phyloP scores from a whole-genome alignment of 2,888 invertebrate genomes.

The Aphidoletes aphidimyza region DNA sequence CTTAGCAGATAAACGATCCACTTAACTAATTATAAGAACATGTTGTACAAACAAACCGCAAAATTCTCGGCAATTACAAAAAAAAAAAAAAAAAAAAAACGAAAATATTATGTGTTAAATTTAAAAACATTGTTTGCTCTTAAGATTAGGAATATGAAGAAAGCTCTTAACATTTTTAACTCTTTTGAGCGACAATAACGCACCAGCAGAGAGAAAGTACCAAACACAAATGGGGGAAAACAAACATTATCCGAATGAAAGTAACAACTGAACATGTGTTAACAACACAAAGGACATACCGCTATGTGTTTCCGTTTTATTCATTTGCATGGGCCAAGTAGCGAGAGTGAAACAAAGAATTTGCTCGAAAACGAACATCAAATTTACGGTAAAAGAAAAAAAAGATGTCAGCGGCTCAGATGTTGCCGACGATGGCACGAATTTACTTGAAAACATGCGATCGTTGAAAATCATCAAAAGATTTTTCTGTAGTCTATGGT shows the following conservation, averaged over 20 bases:
- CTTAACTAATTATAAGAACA: background rate
- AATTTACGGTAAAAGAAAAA: background rate
- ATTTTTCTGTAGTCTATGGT: background rate
- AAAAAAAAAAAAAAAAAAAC: background rate
- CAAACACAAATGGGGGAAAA: constrained; percentile 3
- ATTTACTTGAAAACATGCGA: background rate
- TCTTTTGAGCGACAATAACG: constrained; percentile 3
- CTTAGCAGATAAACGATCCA: background rate
- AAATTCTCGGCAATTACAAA: background rate
- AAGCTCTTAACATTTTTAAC: background rate
- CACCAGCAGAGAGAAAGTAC: background rate
- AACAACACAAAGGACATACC: constrained; percentile 49
- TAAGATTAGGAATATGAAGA: too few species aligned
- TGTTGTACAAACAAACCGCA: constrained; percentile 42
- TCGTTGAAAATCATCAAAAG: background rate
- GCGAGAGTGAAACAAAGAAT: too few species aligned
- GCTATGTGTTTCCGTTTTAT: constrained; percentile 18
- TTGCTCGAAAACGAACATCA: background rate
- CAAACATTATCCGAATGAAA: too few species aligned
- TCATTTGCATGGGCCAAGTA: background rate
- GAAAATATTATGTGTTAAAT: constrained; percentile 11
- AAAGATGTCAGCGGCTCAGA: background rate
- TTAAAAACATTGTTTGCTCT: too few species aligned
- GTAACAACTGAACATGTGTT: constrained; percentile 52
- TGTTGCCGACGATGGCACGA: background rate